Evolutionary conservation across 2,888 invertebrate species (phyloP), one percentile per base, ranked within the genome.

Genomic region (Agrilus biguttatus): DNA sequence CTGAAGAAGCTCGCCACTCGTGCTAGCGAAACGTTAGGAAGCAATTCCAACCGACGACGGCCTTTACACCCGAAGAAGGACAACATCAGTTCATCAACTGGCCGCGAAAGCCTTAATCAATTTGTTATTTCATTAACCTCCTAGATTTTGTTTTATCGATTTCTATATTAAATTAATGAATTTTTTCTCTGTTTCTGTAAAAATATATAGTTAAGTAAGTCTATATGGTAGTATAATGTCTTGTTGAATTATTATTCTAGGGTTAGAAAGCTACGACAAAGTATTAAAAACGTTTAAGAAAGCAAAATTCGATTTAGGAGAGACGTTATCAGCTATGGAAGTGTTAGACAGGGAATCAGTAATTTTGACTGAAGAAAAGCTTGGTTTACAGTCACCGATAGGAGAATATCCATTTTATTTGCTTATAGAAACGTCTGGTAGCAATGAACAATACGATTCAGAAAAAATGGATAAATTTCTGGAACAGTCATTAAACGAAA

Each of bases 301-400:
- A 45, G 86, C 91, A 0, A 86, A 82, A 61, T 63, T 64, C 1
- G 74, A 78, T 19, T 68, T 95, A 14, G 86, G 83, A 1, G 96
- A 96, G 70, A 88, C 92, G 50, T 65, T 98, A 37, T 95, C 95
- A 5, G 90, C 96, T 0, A 92, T 90, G 66, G 97, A 98, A 71
- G 80, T 97, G 70, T 83, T 97, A 51, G 97, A 97, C 66, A 69
- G 69, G 12, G 65, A 67, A 21, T 77, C 88, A 0, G 73, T 96
- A 58, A 71, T 73, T 14, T 70, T 76, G 41, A 77, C 80, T 1
- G 68, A 73, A 5, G 62, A 72, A 33, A 75, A 80, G 55, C 72
- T 78, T 34, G 71, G 73, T 4, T 53, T 80, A 34, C 66, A 63
- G 42, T 72, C 77, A 34, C 80, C 80, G 8, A 75, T 81, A 48